Conservation (phyloP, 1,140 invertebrate species). For the Maniola jurtina region DNA sequence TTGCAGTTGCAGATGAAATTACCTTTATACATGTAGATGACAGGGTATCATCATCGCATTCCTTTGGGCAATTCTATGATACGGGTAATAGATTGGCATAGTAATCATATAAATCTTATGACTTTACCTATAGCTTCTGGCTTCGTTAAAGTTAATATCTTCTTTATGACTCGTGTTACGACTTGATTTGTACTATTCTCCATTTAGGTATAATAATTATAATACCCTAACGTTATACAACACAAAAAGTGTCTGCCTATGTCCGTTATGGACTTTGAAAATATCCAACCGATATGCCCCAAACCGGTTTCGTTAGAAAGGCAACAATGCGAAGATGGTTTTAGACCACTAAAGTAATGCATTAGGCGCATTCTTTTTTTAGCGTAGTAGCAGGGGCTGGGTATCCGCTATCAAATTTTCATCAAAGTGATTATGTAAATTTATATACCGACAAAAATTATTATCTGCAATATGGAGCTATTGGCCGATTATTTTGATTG, state of each 20-base stretch:
- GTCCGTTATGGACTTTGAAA: too few relatives aligned
- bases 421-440: background rate
- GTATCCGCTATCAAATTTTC: background rate
- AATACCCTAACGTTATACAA: too few relatives aligned
- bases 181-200: too few relatives aligned
- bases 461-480: background rate
- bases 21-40: constrained; percentile 25
- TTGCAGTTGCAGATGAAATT: constrained; percentile 39
- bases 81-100: background rate
- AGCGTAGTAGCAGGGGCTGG: background rate
- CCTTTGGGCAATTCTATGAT: background rate
- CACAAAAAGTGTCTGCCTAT: too few relatives aligned
- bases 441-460: background rate
- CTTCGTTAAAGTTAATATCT: too few relatives aligned
- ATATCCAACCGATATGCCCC: too few relatives aligned
- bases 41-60: constrained; percentile 16
- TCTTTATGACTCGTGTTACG: too few relatives aligned
- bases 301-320: too few relatives aligned
- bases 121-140: background rate
- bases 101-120: background rate
- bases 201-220: too few relatives aligned
- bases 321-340: too few relatives aligned
- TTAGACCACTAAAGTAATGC: too few relatives aligned
- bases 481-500: background rate
- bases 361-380: too few relatives aligned